Base-by-base conservation (phyloP, 2,888 invertebrate species). In the Molorchus minor region DNA sequence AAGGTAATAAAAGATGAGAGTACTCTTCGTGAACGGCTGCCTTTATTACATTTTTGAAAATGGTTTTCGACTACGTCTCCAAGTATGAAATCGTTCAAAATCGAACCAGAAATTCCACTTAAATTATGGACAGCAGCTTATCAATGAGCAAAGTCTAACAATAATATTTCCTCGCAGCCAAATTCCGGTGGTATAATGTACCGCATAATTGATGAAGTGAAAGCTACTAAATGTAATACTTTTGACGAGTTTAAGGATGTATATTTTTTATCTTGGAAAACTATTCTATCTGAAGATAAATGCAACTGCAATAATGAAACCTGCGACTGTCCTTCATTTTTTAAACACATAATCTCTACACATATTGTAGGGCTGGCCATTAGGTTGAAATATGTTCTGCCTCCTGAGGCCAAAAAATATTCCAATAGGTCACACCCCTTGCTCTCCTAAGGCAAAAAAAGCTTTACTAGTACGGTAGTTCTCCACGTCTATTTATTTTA, bases 341-440 rank as follows among this genome's bases (percentile, higher is more conserved):
- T 43, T 38, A 57, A 52, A 52, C 40, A 20, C 8, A 41, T 41
- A 10, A 35, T 49, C 15, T 49, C 35, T 29, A 49, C 33, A 49
- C 49, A 57, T 29, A 13, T 57, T 16, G 20, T 57, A 15, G 52
- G 52, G 13, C 19, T 57, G 20, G 16, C 56, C n/a, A 61, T 61
- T 29, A 49, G 61, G 38, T 51, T 61, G 29, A 57, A 52, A 40
- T 56, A 61, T 16, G 46, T 40, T 10, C 38, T 44, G 17, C 52
- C 56, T 20, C 61, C 61, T 36, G 12, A 56, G 33, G 15, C 56
- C 56, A 10, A 57, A 57, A 52, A 56, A 40, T 19, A 51, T 61
- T 44, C 43, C n/a, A n/a, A n/a, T n/a, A n/a, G n/a, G n/a, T n/a
- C n/a, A n/a, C n/a, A n/a, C n/a, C n/a, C n/a, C 7, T 5, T 1